Percentiles rank a stretch among this genome's conserved stretches.
phyloP scores from a whole-genome alignment of 2,888 invertebrate species.

The Amiota mariae region DNA sequence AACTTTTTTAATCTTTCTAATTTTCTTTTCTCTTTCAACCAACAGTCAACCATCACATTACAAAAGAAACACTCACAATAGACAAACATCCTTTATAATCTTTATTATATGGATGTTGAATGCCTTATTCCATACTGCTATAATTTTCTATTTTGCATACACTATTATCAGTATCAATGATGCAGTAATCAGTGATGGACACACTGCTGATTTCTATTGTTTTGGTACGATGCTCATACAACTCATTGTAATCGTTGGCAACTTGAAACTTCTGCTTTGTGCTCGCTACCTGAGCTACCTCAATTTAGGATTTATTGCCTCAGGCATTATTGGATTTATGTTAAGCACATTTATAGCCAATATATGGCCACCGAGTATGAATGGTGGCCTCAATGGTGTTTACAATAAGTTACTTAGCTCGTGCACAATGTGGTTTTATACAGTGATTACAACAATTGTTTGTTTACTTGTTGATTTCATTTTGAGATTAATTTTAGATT shows the following conservation, averaged over 20 bases:
- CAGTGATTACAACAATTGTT: conserved; percentile 74
- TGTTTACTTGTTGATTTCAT: conserved; percentile 76
- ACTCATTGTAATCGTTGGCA: conserved; percentile 76
- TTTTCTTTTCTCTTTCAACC: conserved; percentile 44
- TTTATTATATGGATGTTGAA: conserved; percentile 78
- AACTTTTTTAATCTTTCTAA: too few species aligned
- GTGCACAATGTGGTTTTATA: conserved; percentile 77
- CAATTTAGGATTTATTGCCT: conserved; percentile 74
- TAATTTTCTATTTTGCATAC: conserved; percentile 77
- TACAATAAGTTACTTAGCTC: conserved; percentile 77
- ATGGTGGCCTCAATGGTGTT: conserved; percentile 76
- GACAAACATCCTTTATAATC: conserved; percentile 76
- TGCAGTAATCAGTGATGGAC: conserved; percentile 74
- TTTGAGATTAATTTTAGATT: too few species aligned
- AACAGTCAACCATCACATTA: conserved; percentile 79
- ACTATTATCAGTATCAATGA: conserved; percentile 72
- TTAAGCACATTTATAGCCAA: conserved; percentile 76
- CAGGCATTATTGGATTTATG: conserved; percentile 76
- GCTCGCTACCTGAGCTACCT: conserved; percentile 76
- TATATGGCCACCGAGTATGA: conserved; percentile 75
- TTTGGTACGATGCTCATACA: conserved; percentile 78
- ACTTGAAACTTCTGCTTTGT: conserved; percentile 77
- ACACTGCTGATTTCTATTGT: conserved; percentile 75
- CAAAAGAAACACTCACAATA: conserved; percentile 77
- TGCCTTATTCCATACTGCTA: conserved; percentile 78